Evolutionary conservation across 2,797 vertebrate genomes (phyloP), one percentile per base, ranked within the genome.

Genomic region (Galago senegalensis): DNA sequence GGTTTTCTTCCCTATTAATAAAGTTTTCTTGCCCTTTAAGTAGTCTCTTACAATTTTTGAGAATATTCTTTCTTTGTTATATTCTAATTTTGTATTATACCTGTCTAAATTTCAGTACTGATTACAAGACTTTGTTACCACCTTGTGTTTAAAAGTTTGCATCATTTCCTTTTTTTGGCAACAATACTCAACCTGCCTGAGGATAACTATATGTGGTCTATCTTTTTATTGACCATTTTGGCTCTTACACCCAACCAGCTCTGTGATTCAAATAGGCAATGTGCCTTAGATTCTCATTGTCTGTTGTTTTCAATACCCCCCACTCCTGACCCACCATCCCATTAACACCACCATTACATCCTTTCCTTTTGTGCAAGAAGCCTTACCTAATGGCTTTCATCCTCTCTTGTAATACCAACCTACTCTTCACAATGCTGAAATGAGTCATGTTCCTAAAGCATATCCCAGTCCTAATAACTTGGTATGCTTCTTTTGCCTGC

Each of bases 21-120:
- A 85, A 80, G 75, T 49, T 43, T 72, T n/a, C 29, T 46, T 85
- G 14, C 27, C 46, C 2, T 65, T 40, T 40, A 86, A 93, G 11
- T 63, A 79, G 16, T 49, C 11, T 89, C 37, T 75, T 75, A 67
- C 27, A 67, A 27, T 76, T 1, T 34, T 87, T 34, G 29, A 93
- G 79, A 90, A 73, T 85, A 37, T 27, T 21, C 37, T 84, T 72
- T 12, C 1, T 92, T 76, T 29, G 34, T 76, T 75, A 65, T 18
- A 49, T 49, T 76, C 69, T 73, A 85, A 95, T 82, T 72, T 93
- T 70, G 37, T 89, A 53, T 37, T 85, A 40, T 37, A 17, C 75
- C 69, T 82, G 31, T 92, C 40, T 14, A 70, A 49, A 49, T 40
- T n/a, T 91, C 34, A 43, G 60, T 85, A 70, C 89, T 31, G 31